Evolutionary conservation across 1,140 invertebrate species (phyloP).

Genomic region (Helicoverpa armigera): DNA sequence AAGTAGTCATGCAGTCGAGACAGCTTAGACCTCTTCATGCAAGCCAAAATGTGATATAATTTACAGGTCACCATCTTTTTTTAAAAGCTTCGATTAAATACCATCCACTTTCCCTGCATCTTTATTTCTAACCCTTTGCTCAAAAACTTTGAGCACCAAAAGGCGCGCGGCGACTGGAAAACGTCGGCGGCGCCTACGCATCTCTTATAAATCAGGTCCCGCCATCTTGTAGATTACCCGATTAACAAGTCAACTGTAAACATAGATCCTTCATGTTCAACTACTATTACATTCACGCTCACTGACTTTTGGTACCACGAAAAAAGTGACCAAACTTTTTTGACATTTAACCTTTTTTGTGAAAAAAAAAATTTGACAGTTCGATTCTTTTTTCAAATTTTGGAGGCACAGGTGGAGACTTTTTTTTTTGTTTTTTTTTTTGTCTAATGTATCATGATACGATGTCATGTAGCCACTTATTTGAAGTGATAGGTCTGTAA

Average conservation of each 20-base stretch:
- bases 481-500: constrained; percentile 44
- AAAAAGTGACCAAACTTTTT: constrained; percentile 39
- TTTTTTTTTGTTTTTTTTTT: constrained; percentile 29
- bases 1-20: too few species aligned
- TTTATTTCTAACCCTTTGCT: background rate
- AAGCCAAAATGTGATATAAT: too few species aligned
- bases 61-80: too few species aligned
- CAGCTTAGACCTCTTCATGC: too few species aligned
- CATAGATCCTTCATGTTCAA: constrained; percentile 59
- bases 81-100: too few species aligned
- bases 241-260: constrained; percentile 76
- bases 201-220: constrained; percentile 75
- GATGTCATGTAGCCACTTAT: constrained; percentile 32
- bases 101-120: too few species aligned
- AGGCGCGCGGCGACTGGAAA: constrained; percentile 49
- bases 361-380: background rate
- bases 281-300: constrained; percentile 61
- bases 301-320: constrained; percentile 53
- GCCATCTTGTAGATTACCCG: constrained; percentile 74
- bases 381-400: background rate
- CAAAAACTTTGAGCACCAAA: constrained; percentile 61
- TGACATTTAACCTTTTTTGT: constrained; percentile 49
- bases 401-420: constrained; percentile 22
- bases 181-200: constrained; percentile 67
- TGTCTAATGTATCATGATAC: constrained; percentile 26